These are phyloP conservation scores for Prenolepis imparis DNA, from an alignment of 2,888 invertebrate genomes.

Conservation along the genomic window DNA sequence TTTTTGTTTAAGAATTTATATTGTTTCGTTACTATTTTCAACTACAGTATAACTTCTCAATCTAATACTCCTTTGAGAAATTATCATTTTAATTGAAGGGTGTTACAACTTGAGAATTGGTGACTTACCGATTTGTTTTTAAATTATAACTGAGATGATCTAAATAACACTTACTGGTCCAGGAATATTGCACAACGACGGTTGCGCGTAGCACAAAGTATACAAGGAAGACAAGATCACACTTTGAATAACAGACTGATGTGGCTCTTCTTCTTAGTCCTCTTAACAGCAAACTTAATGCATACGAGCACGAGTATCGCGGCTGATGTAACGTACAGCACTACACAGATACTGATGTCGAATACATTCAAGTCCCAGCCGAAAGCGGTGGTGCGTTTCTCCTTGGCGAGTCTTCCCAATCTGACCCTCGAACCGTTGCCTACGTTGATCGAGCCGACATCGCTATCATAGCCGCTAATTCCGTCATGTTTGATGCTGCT, in stretches of 20 bases:
- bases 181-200: slow-evolving; percentile 5
- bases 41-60: neutral
- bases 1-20: neutral
- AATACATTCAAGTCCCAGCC: slow-evolving; percentile 89
- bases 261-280: slow-evolving; percentile 89
- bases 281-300: slow-evolving; percentile 91
- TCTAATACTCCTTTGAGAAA: neutral
- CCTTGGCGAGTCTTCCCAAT: slow-evolving; percentile 67
- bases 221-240: slow-evolving; percentile 55
- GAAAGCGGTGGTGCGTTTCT: slow-evolving; percentile 68
- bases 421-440: slow-evolving; percentile 63
- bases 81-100: neutral
- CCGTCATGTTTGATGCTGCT: slow-evolving; percentile 75
- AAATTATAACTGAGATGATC: neutral
- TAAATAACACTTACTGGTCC: neutral
- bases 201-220: neutral
- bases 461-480: slow-evolving; percentile 50
- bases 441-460: slow-evolving; percentile 39
- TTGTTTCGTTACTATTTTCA: neutral
- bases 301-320: slow-evolving; percentile 92
- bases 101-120: slow-evolving; percentile 18
- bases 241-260: slow-evolving; percentile 65
- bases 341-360: slow-evolving; percentile 92
- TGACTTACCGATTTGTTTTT: neutral
- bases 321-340: slow-evolving; percentile 92